Conservation (phyloP, 2,888 invertebrate genomes). For the Leptinotarsa haldemani region DNA sequence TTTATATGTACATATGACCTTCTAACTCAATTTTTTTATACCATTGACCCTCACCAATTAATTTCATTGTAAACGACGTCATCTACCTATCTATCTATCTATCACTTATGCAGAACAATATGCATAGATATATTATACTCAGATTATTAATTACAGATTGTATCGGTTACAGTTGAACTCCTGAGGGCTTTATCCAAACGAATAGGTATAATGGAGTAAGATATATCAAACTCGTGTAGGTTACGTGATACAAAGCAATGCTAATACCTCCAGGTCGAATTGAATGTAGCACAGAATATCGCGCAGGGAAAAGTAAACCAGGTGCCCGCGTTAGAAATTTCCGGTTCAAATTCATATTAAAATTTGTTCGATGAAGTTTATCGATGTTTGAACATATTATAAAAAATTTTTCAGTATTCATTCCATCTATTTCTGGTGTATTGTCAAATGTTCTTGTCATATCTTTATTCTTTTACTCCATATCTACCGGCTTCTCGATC, state of each 20-base stretch:
- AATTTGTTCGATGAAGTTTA: no score
- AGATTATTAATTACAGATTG: neutral
- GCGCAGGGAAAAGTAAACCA: neutral
- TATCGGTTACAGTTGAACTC: constrained; percentile 3
- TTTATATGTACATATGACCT: no score
- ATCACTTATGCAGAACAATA: neutral
- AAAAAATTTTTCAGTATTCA: neutral
- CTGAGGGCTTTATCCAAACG: neutral
- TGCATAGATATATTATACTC: neutral
- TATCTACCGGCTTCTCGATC: no score
- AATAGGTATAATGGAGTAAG: constrained; percentile 7
- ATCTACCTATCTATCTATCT: neutral
- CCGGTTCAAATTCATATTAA: no score
- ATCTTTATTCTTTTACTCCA: no score
- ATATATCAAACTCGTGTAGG: constrained; percentile 7
- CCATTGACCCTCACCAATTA: no score
- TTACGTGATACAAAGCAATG: neutral
- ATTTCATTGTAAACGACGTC: neutral
- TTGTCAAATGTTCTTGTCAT: no score
- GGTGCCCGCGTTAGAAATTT: neutral
- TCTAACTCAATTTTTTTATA: no score
- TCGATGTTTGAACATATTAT: no score
- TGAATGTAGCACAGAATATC: neutral
- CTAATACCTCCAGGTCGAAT: neutral
- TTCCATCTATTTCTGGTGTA: no score